Evolutionary conservation across 2,797 vertebrate species (phyloP).

Genomic region (Rachycentron canadum): DNA sequence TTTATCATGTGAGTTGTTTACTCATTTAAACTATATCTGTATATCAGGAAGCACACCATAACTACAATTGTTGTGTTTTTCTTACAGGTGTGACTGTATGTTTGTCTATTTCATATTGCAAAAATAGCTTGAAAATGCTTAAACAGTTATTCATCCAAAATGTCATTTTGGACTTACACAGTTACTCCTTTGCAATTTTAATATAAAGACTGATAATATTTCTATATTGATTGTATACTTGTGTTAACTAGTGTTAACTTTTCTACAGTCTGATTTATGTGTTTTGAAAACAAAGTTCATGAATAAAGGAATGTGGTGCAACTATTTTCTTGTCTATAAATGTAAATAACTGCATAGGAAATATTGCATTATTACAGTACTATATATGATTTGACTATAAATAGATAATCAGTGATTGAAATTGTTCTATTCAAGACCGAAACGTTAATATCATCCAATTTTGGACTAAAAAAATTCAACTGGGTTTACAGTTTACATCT

Average conservation of each 20-base stretch:
- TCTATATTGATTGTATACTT: constrained; percentile 5
- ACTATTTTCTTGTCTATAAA: neutral
- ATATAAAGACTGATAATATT: neutral
- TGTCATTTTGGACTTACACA: neutral
- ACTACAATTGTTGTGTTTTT: constrained; percentile 5
- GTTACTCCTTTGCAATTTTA: constrained; percentile 10
- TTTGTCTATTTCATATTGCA: neutral
- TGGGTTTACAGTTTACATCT: no score
- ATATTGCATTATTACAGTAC: no score
- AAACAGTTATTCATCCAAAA: neutral
- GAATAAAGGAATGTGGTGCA: constrained; percentile 37
- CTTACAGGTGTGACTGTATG: neutral
- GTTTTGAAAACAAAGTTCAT: neutral
- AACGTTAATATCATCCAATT: no score
- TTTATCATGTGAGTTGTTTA: constrained; percentile 33
- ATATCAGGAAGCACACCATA: constrained; percentile 4
- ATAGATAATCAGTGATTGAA: no score
- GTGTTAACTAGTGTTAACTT: constrained; percentile 7
- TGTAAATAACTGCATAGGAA: no score
- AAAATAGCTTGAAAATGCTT: constrained; percentile 13
- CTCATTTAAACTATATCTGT: neutral
- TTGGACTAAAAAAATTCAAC: no score
- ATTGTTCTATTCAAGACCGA: no score
- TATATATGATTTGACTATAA: no score
- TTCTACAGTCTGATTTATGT: neutral